phyloP scores from a whole-genome alignment of 2,797 vertebrate genomes.

The Mastacembelus armatus region DNA sequence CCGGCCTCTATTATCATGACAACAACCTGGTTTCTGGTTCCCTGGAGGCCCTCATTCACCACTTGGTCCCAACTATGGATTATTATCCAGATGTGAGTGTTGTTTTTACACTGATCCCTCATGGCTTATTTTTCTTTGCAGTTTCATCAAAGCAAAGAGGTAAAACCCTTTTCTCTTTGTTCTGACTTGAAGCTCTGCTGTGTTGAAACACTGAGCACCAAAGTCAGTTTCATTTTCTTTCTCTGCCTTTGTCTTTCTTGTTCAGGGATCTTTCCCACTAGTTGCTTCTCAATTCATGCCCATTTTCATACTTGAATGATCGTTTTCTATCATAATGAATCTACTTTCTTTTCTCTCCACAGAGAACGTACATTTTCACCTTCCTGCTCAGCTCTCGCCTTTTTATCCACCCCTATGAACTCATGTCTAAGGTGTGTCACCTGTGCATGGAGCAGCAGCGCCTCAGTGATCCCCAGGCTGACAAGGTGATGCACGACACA shows the following conservation, averaged over 20 bases:
- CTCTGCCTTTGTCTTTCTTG: not conserved
- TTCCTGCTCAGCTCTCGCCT: slow-evolving; percentile 95
- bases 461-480: slow-evolving; percentile 85
- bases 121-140: not conserved
- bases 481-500: slow-evolving; percentile 84
- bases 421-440: slow-evolving; percentile 93
- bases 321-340: not conserved
- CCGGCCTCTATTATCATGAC: slow-evolving; percentile 90
- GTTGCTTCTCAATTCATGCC: not conserved
- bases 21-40: slow-evolving; percentile 93
- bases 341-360: slow-evolving; percentile 16
- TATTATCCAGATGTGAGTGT: slow-evolving; percentile 94
- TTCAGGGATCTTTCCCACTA: not conserved
- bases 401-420: slow-evolving; percentile 91
- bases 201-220: not conserved
- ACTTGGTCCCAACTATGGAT: slow-evolving; percentile 91
- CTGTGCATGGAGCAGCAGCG: slow-evolving; percentile 90
- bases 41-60: slow-evolving; percentile 94
- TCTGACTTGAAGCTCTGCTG: not conserved
- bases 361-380: slow-evolving; percentile 96
- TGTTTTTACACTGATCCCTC: not conserved
- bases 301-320: not conserved
- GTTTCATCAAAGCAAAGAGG: slow-evolving; percentile 8
- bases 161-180: not conserved
- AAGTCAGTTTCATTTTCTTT: not conserved